Percentiles rank a stretch among this genome's conserved stretches.
Conservation (phyloP, 2,888 invertebrate genomes). For the Marronus borbonicus region DNA sequence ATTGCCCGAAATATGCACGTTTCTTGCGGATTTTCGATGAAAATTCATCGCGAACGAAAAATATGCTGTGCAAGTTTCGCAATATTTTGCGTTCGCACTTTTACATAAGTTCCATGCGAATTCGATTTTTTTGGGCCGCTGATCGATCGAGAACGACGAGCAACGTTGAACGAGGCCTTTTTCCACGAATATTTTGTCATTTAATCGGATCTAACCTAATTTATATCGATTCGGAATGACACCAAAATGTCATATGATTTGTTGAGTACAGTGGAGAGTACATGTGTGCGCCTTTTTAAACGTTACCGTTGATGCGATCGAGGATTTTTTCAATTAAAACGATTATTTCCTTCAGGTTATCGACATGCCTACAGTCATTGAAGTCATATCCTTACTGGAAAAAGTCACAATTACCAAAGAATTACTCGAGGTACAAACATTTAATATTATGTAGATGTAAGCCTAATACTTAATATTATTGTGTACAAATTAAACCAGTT, state of each 20-base stretch:
- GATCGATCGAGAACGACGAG: conserved; percentile 21
- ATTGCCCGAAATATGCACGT: conserved; percentile 19
- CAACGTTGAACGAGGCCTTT: neutral
- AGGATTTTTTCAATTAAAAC: conserved; percentile 43
- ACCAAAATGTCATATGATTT: conserved; percentile 48
- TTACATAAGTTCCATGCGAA: conserved; percentile 40
- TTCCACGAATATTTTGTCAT: conserved; percentile 38
- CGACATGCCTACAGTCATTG: conserved; percentile 94
- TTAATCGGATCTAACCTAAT: conserved; percentile 43
- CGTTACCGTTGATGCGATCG: conserved; percentile 6
- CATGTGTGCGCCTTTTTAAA: conserved; percentile 22
- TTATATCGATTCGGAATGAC: conserved; percentile 46
- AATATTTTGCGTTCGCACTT: conserved; percentile 41
- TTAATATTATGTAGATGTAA: conserved; percentile 28
- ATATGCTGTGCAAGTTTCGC: conserved; percentile 47
- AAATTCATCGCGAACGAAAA: conserved; percentile 21
- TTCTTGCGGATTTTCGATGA: conserved; percentile 28
- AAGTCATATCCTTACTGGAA: conserved; percentile 94
- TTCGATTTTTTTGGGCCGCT: conserved; percentile 5
- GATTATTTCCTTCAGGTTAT: conserved; percentile 82
- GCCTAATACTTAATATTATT: conserved; percentile 15
- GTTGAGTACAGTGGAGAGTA: conserved; percentile 46
- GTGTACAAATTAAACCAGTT: conserved; percentile 2
- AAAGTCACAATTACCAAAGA: conserved; percentile 92
- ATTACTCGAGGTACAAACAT: conserved; percentile 82